phyloP scores from a whole-genome alignment of 2,113 vertebrate species.

The Protobothrops flavoviridis region DNA sequence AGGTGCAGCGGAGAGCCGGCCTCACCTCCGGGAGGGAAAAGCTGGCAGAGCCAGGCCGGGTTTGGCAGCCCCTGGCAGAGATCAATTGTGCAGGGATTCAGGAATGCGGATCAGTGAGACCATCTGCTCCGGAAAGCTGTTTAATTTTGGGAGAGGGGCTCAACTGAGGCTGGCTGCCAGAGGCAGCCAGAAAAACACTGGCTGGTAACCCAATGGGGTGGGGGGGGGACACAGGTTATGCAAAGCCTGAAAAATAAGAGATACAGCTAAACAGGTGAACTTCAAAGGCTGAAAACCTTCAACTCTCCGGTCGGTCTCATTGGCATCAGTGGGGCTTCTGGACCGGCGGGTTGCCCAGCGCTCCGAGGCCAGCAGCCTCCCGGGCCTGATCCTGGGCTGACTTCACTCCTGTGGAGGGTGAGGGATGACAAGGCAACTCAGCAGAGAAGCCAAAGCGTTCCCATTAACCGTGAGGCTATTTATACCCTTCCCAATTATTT shows the following conservation, averaged over 20 bases:
- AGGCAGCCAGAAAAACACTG: not conserved
- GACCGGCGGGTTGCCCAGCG: accelerated
- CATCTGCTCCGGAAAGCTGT: not conserved
- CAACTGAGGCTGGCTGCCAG: not conserved
- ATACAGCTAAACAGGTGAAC: accelerated
- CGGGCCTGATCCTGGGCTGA: not conserved
- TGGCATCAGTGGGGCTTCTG: not conserved
- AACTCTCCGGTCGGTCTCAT: not conserved
- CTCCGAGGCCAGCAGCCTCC: not conserved
- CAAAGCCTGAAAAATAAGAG: not conserved
- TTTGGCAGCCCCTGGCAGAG: not conserved
- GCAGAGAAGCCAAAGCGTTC: not conserved
- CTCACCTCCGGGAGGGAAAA: not conserved
- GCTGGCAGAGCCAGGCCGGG: not conserved
- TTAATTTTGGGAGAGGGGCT: not conserved
- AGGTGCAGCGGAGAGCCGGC: not conserved
- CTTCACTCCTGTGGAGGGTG: not conserved
- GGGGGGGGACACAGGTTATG: not conserved
- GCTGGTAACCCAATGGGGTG: not conserved
- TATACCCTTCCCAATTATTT: not conserved
- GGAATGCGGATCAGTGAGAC: not conserved
- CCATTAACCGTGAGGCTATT: not conserved
- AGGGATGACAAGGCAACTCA: not conserved
- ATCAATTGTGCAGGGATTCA: not conserved
- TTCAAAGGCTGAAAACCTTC: not conserved